Conservation (phyloP, 1,140 invertebrate species). For the Drosophila tani region DNA sequence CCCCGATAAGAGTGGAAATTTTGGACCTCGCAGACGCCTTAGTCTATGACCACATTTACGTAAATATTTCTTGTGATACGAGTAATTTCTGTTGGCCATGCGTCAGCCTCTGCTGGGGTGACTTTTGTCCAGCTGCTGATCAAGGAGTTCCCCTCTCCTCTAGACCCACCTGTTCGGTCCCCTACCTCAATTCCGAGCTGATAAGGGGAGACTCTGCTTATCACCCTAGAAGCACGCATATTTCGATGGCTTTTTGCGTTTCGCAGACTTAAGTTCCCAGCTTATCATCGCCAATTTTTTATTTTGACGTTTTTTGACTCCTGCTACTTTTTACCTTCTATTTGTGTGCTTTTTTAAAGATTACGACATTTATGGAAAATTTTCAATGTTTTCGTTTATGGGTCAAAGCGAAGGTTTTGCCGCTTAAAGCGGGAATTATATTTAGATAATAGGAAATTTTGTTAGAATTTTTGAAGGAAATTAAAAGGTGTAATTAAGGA, state of each 20-base stretch:
- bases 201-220: slow-evolving; percentile 61
- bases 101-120: slow-evolving; percentile 46
- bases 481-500: background rate
- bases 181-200: slow-evolving; percentile 10
- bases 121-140: slow-evolving; percentile 37
- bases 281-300: slow-evolving; percentile 50
- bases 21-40: slow-evolving; percentile 39
- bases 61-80: slow-evolving; percentile 24
- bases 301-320: slow-evolving; percentile 17
- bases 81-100: slow-evolving; percentile 22
- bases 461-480: background rate
- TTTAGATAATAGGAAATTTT: too few relatives aligned
- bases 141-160: background rate
- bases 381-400: slow-evolving; percentile 44
- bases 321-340: slow-evolving; percentile 3
- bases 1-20: slow-evolving; percentile 65
- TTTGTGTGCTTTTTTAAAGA: slow-evolving; percentile 27
- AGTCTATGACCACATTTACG: slow-evolving; percentile 7
- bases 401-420: slow-evolving; percentile 42
- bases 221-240: slow-evolving; percentile 28
- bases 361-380: slow-evolving; percentile 71
- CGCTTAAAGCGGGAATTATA: background rate
- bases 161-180: background rate
- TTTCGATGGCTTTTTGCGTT: slow-evolving; percentile 27
- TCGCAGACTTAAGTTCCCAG: slow-evolving; percentile 29